phyloP scores from a whole-genome alignment of 2,113 vertebrate genomes.

The Gulo gulo region DNA sequence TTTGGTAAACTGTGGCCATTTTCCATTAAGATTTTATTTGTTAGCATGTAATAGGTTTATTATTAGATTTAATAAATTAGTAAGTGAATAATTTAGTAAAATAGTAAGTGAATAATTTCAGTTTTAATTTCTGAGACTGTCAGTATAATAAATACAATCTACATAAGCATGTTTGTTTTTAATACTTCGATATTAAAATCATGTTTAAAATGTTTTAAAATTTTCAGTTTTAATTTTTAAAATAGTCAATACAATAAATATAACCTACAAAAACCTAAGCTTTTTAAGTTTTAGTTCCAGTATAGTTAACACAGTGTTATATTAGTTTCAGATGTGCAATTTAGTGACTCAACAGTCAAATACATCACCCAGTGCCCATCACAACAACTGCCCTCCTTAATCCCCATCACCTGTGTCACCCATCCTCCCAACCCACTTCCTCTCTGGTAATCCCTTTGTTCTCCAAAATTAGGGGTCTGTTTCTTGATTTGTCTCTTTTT shows the following conservation, averaged over 20 bases:
- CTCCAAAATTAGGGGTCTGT: not conserved
- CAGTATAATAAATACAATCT: not conserved
- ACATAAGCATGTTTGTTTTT: not conserved
- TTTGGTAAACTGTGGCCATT: not conserved
- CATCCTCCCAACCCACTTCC: not conserved
- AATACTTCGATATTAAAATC: not conserved
- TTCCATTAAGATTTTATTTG: not conserved
- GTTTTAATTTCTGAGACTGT: not conserved
- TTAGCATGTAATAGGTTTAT: not conserved
- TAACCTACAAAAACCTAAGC: not conserved
- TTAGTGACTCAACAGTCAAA: not conserved
- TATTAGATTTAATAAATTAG: conserved; percentile 2
- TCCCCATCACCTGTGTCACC: not conserved
- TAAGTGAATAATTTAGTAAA: not conserved
- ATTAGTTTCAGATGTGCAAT: not conserved
- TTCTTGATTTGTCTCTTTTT: not conserved
- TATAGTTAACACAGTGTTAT: not conserved
- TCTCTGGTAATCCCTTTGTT: not conserved
- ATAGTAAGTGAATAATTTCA: not conserved
- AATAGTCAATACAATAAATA: not conserved
- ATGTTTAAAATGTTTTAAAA: not conserved
- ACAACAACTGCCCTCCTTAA: not conserved
- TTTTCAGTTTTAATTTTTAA: not conserved
- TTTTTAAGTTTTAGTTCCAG: not conserved
- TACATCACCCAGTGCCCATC: not conserved